Evolutionary conservation across 2,888 invertebrate species (phyloP), one percentile per base, ranked within the genome.

Genomic region (Chaitophorus viminalis): DNA sequence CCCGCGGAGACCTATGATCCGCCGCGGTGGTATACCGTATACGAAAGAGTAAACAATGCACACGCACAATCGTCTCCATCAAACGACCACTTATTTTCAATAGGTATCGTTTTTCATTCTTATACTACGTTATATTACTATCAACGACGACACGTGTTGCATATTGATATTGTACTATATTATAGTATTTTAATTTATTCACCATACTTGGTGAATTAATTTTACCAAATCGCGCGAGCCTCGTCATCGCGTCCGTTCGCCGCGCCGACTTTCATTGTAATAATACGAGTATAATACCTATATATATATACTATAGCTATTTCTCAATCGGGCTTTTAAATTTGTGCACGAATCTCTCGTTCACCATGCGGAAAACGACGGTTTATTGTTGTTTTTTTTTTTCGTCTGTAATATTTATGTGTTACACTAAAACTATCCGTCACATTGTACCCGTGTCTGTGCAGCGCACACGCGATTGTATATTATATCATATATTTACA

Each of bases 1-100:
- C 70, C 29, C 21, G 79, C 25, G 52, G 60, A 60, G 60, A 79
- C 36, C 36, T 70, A 70, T 70, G 70, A 70, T 70, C 70, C 70
- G 29, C 29, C 46, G 65, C 9, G 65, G 70, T 70, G 70, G 70
- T 70, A 11, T 31, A 70, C 29, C 31, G 70, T n/a, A 31, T 29
- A 29, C 31, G 70, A 70, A 29, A 70, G 29, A 70, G 29, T 29
- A 70, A 70, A 70, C 70, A 70, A 70, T 70, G 31, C 70, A 14
- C 29, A 17, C 5, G 6, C n/a, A 14, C 68, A 31, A 70, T 31
- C 29, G 29, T 70, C 29, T n/a, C 6, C 1, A n/a, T 9, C n/a
- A 70, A 70, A 70, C 70, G 70, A 17, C 14, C 70, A 14, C 31
- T 70, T 29, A 70, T 70, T 46, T 14, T 70, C 70, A 68, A 68